Conservation (phyloP, 2,113 vertebrate genomes). For the Cottus gobio region DNA sequence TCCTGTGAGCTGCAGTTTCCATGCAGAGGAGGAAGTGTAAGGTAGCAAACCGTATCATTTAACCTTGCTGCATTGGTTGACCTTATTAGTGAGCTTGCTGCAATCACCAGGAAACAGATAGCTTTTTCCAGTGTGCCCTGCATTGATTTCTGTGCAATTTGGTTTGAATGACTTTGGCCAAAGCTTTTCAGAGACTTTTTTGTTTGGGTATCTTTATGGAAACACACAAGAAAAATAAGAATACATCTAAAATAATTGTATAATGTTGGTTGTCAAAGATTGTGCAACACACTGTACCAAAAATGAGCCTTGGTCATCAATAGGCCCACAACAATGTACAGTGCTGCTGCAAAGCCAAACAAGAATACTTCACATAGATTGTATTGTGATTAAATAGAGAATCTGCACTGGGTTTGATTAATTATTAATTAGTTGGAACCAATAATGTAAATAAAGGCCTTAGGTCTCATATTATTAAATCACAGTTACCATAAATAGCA, state of each 20-base stretch:
- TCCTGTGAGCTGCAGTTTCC: slow-evolving; percentile 14
- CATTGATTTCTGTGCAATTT: slow-evolving; percentile 51
- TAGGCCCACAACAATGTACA: background rate
- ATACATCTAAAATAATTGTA: background rate
- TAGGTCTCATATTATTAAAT: background rate
- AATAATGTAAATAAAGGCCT: background rate
- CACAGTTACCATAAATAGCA: background rate
- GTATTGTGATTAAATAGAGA: background rate
- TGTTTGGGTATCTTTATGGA: slow-evolving; percentile 2
- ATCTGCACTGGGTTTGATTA: background rate
- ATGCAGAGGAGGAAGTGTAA: slow-evolving; percentile 16
- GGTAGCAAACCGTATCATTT: slow-evolving; percentile 44
- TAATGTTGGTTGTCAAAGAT: slow-evolving; percentile 1
- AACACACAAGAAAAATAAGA: background rate
- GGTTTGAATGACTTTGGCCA: slow-evolving; percentile 14
- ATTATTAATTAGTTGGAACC: background rate
- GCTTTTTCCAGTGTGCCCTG: slow-evolving; percentile 5
- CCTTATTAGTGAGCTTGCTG: slow-evolving; percentile 41
- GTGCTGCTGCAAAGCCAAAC: background rate
- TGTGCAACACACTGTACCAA: background rate
- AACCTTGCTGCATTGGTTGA: slow-evolving; percentile 37
- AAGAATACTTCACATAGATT: background rate
- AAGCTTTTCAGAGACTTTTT: background rate
- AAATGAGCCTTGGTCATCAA: background rate
- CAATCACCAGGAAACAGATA: slow-evolving; percentile 52